Conservation (phyloP, 2,113 vertebrate species). For the Lamprologus lemairii region DNA sequence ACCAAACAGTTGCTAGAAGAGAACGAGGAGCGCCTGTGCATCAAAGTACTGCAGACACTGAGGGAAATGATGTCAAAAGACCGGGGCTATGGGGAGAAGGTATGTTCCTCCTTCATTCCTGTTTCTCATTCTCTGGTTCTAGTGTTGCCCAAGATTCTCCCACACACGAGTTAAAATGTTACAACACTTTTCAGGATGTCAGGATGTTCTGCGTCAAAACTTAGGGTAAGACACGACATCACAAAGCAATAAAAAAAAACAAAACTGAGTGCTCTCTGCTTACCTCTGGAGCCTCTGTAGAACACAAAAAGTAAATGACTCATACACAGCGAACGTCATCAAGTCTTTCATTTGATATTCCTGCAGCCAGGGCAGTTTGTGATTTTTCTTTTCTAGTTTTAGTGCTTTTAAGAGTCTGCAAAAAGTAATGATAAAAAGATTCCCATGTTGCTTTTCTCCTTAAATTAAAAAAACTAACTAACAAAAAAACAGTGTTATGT, state of each 20-base stretch:
- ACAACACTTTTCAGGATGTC: not conserved
- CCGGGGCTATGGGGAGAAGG: slow-evolving; percentile 95
- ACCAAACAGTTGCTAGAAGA: slow-evolving; percentile 96
- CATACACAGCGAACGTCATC: not conserved
- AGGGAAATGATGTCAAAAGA: slow-evolving; percentile 99
- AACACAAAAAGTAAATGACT: not conserved
- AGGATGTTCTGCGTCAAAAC: not conserved
- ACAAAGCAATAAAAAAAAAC: not conserved
- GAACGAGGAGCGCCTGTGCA: slow-evolving; percentile 96
- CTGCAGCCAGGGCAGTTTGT: not conserved
- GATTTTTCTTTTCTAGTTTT: not conserved
- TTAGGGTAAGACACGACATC: not conserved
- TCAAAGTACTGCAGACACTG: slow-evolving; percentile 96
- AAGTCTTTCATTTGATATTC: not conserved
- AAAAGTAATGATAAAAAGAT: not conserved
- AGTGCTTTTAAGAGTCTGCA: not conserved
- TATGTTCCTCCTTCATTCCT: slow-evolving; percentile 63
- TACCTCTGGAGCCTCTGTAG: not conserved
- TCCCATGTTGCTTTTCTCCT: not conserved
- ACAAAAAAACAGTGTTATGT: not conserved
- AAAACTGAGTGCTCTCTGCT: not conserved
- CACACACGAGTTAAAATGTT: not conserved
- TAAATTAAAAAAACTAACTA: not conserved
- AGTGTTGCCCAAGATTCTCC: not conserved
- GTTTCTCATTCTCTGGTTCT: not conserved